These are phyloP conservation scores for Zygothrica quintamaculata DNA, from an alignment of 2,888 invertebrate genomes.

Conservation along the genomic window DNA sequence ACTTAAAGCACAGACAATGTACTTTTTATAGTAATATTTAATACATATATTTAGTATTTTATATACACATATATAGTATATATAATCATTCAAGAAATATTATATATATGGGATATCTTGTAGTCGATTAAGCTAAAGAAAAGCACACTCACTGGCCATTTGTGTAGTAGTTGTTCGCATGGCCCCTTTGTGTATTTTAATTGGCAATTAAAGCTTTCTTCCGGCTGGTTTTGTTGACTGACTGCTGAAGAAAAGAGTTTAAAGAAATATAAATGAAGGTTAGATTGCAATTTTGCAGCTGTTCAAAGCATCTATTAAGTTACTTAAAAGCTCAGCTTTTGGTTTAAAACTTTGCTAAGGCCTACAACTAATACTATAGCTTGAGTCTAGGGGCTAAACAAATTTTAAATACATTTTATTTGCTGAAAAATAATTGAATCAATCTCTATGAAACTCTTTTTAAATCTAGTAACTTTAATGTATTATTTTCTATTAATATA, in stretches of 20 bases:
- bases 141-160: no score
- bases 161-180: conserved; percentile 16
- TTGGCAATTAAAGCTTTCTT: conserved; percentile 53
- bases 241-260: conserved; percentile 6
- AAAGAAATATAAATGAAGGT: not conserved
- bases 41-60: conserved; percentile 1
- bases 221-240: conserved; percentile 25
- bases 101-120: not conserved
- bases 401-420: conserved; percentile 16
- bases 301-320: not conserved
- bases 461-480: no score
- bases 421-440: no score
- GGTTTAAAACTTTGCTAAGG: not conserved
- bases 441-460: no score
- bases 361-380: not conserved
- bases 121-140: no score
- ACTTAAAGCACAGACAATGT: no score
- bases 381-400: no score
- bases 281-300: not conserved
- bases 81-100: no score
- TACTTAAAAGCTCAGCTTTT: not conserved
- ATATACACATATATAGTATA: not conserved
- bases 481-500: no score
- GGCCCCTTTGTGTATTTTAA: conserved; percentile 55
- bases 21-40: no score